Percentiles rank a stretch among this genome's conserved stretches.
Conservation (phyloP, 35 echinoderm and acorn worm species). For the Lytechinus pictus region DNA sequence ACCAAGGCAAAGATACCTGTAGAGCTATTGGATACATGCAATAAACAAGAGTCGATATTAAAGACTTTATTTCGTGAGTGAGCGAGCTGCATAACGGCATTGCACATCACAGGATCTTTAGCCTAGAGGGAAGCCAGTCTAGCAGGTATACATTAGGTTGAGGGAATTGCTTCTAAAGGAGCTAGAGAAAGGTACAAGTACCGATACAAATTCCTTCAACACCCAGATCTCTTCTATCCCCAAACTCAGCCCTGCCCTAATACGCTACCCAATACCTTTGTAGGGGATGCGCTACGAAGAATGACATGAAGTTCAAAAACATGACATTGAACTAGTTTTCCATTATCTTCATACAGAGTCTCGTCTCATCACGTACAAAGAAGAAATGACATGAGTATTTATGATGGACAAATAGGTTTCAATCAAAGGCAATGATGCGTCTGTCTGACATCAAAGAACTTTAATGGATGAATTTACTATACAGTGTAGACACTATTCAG, state of each 20-base stretch:
- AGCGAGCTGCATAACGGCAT: not conserved
- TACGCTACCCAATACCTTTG: not conserved
- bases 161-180: not conserved
- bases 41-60: not conserved
- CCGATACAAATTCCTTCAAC: not conserved
- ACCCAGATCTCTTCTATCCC: not conserved
- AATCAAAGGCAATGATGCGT: not conserved
- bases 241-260: not conserved
- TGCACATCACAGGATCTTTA: not conserved
- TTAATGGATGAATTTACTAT: not conserved
- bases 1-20: no score
- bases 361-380: not conserved
- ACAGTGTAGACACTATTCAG: no score
- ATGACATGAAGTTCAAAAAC: not conserved
- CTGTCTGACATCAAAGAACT: not conserved
- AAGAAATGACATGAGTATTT: not conserved
- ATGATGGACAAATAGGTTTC: not conserved
- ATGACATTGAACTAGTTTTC: not conserved
- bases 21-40: no score
- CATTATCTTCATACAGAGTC: not conserved
- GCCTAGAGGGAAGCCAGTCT: not conserved
- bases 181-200: not conserved
- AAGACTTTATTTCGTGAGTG: not conserved
- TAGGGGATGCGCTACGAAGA: not conserved
- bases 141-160: not conserved